Percentiles rank a stretch among this genome's conserved stretches.
Evolutionary conservation across 1,140 invertebrate species (phyloP).

Genomic region (Caenorhabditis tropicalis): DNA sequence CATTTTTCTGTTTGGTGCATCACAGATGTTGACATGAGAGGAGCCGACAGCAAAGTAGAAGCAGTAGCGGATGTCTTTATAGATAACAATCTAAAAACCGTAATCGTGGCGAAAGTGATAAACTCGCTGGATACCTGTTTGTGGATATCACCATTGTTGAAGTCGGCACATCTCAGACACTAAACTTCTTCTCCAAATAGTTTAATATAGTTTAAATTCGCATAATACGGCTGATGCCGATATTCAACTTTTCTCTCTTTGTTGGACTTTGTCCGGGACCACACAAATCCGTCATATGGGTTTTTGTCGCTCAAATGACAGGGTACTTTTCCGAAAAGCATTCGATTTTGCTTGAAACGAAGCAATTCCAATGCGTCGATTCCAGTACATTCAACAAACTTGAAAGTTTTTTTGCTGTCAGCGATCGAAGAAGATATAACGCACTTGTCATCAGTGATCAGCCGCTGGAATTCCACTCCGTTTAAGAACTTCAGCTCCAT

Average conservation of each 20-base stretch:
- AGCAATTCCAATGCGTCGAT: neutral
- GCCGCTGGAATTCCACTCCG: too few relatives aligned
- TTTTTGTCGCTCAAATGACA: neutral
- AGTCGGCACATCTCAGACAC: neutral
- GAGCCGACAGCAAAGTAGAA: neutral
- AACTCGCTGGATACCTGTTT: too few relatives aligned
- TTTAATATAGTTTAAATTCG: neutral
- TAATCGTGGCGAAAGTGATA: neutral
- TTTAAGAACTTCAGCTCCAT: too few relatives aligned
- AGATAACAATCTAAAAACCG: neutral
- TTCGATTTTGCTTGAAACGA: neutral
- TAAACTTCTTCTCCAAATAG: neutral
- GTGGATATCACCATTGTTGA: neutral
- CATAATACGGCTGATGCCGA: neutral
- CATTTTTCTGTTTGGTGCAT: neutral
- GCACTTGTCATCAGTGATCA: too few relatives aligned
- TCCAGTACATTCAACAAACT: neutral
- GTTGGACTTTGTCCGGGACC: neutral
- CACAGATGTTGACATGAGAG: neutral
- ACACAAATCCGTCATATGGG: neutral
- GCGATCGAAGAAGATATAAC: too few relatives aligned
- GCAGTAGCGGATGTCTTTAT: neutral
- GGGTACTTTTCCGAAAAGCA: neutral
- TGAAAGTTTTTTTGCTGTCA: too few relatives aligned
- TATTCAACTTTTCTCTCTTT: neutral